Percentiles rank a stretch among this genome's conserved stretches.
These are phyloP conservation scores for Chaetodon trifasciatus DNA, from an alignment of 2,797 vertebrate genomes.

Conservation along the genomic window DNA sequence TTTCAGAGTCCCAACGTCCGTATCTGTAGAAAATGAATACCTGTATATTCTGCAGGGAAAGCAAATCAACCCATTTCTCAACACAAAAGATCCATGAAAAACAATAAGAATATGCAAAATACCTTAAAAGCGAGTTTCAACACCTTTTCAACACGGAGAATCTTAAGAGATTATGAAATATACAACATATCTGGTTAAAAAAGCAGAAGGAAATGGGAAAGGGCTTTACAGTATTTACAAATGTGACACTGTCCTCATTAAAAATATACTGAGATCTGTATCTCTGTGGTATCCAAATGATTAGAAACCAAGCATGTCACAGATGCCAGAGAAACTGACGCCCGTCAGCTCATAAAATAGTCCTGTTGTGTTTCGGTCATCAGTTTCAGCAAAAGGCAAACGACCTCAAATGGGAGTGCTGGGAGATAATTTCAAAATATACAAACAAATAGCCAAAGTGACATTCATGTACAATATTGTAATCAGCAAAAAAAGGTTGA, in stretches of 20 bases:
- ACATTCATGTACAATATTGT: conserved; percentile 33
- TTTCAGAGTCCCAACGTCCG: conserved; percentile 40
- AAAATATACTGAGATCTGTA: conserved; percentile 55
- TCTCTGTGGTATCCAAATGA: conserved; percentile 46
- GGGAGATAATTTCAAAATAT: conserved; percentile 36
- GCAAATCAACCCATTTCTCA: conserved; percentile 39
- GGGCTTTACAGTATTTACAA: conserved; percentile 77
- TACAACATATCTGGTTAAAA: conserved; percentile 65
- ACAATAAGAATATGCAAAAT: conserved; percentile 55
- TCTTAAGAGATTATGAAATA: conserved; percentile 68
- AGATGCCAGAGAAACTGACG: conserved; percentile 2
- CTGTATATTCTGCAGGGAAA: conserved; percentile 51
- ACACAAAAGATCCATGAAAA: conserved; percentile 54
- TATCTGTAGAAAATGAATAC: conserved; percentile 55
- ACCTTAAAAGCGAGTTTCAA: conserved; percentile 45
- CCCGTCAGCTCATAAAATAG: conserved; percentile 8
- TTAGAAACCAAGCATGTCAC: conserved; percentile 26
- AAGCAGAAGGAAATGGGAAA: conserved; percentile 20
- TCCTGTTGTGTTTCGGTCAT: conserved; percentile 24
- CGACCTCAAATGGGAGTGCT: conserved; percentile 13
- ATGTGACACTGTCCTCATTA: conserved; percentile 41
- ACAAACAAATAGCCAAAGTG: conserved; percentile 51
- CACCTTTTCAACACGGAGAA: conserved; percentile 59
- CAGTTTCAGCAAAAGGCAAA: conserved; percentile 31
- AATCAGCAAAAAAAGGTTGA: not conserved